Percentiles rank a stretch among this genome's conserved stretches.
phyloP scores from a whole-genome alignment of 2,113 vertebrate species.

The Phrynocephalus versicolor region DNA sequence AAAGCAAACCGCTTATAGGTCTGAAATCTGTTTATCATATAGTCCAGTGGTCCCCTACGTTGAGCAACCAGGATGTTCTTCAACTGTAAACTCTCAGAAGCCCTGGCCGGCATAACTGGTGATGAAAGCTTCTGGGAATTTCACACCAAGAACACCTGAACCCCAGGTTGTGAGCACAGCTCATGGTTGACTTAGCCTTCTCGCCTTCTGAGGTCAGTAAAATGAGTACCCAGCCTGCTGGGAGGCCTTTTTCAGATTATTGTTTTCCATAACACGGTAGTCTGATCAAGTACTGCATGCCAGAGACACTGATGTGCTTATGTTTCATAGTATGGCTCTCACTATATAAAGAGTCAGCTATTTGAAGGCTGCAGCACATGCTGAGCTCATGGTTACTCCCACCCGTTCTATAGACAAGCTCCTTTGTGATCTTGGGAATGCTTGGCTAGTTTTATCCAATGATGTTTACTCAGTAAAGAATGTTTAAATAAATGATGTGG shows the following conservation, averaged over 20 bases:
- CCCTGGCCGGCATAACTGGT: too few relatives aligned
- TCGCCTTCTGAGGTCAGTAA: too few relatives aligned
- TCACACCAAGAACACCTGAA: too few relatives aligned
- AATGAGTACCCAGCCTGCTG: too few relatives aligned
- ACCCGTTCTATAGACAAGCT: neutral
- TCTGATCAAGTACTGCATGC: neutral
- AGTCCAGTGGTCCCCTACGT: too few relatives aligned
- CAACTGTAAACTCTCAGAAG: too few relatives aligned
- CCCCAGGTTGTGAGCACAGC: too few relatives aligned
- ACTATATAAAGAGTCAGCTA: neutral
- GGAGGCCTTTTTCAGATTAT: neutral
- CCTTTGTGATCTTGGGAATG: neutral
- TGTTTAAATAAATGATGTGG: slow-evolving; percentile 57
- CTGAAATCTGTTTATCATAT: neutral
- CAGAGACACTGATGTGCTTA: slow-evolving; percentile 29
- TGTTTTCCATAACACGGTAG: neutral
- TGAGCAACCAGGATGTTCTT: too few relatives aligned
- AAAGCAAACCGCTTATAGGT: too few relatives aligned
- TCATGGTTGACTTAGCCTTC: too few relatives aligned
- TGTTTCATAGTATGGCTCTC: too few relatives aligned
- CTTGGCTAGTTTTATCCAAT: neutral
- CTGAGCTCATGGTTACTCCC: neutral
- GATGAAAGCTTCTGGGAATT: too few relatives aligned
- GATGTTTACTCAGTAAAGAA: slow-evolving; percentile 53
- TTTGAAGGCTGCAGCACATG: neutral